Percentiles rank a stretch among this genome's conserved stretches.
These are phyloP conservation scores for Corydoras maculifer DNA, from an alignment of 2,113 vertebrate species.

Conservation along the genomic window DNA sequence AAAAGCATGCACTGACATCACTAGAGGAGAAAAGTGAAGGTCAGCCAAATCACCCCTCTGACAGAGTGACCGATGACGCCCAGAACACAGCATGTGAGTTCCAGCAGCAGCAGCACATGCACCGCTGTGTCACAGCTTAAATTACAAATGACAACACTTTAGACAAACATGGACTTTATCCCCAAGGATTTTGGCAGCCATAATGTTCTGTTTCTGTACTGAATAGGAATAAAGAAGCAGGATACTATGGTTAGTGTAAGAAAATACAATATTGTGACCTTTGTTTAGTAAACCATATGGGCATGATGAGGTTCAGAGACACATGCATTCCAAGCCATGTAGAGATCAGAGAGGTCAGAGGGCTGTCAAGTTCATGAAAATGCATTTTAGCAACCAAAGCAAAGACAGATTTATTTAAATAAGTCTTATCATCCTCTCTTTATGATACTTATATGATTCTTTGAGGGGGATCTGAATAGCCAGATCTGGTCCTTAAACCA, in stretches of 20 bases:
- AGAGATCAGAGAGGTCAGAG: too few relatives aligned
- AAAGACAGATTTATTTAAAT: slow-evolving; percentile 6
- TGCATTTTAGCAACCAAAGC: slow-evolving; percentile 11
- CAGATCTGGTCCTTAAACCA: slow-evolving; percentile 7
- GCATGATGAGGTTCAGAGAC: too few relatives aligned
- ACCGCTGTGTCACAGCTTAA: background rate
- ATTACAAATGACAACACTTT: background rate
- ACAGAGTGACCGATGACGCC: slow-evolving; percentile 50
- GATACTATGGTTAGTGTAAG: too few relatives aligned
- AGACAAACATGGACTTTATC: slow-evolving; percentile 6
- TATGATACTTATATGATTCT: background rate
- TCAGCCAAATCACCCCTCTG: slow-evolving; percentile 49
- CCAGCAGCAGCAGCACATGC: background rate
- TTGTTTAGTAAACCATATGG: too few relatives aligned
- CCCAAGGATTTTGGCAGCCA: background rate
- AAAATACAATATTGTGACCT: too few relatives aligned
- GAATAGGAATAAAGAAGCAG: too few relatives aligned
- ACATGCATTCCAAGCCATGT: background rate
- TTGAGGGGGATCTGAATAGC: background rate
- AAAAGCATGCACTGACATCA: slow-evolving; percentile 62
- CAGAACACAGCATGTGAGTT: slow-evolving; percentile 57
- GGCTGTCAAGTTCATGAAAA: background rate
- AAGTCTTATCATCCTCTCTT: slow-evolving; percentile 8
- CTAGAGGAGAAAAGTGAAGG: slow-evolving; percentile 62
- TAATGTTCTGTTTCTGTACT: too few relatives aligned